Conservation (phyloP, 2,888 invertebrate genomes). For the Lymantria dispar region DNA sequence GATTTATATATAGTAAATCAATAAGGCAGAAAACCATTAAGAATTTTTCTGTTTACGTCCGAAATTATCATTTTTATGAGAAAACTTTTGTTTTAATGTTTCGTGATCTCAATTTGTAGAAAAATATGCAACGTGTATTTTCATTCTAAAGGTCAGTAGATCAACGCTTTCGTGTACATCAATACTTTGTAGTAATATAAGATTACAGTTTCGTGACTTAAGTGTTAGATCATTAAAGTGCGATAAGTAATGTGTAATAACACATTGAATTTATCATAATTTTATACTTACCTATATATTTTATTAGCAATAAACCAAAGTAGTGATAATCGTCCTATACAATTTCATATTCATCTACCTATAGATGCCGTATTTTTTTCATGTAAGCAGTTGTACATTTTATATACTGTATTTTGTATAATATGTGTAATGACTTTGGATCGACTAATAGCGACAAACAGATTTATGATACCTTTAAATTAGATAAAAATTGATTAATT, state of each 20-base stretch:
- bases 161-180: slow-evolving; percentile 37
- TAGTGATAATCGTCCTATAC: slow-evolving; percentile 38
- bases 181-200: slow-evolving; percentile 65
- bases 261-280: slow-evolving; percentile 39
- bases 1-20: too few species aligned
- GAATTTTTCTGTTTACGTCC: too few species aligned
- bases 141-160: slow-evolving; percentile 28
- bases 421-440: slow-evolving; percentile 20
- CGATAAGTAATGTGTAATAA: slow-evolving; percentile 33
- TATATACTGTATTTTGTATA: slow-evolving; percentile 27
- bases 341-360: slow-evolving; percentile 16
- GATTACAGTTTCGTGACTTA: slow-evolving; percentile 74
- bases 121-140: slow-evolving; percentile 16
- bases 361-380: too few species aligned
- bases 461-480: slow-evolving; percentile 24
- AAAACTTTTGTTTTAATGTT: too few species aligned
- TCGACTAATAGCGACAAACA: slow-evolving; percentile 25
- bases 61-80: too few species aligned
- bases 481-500: slow-evolving; percentile 29
- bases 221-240: slow-evolving; percentile 70
- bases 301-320: slow-evolving; percentile 23
- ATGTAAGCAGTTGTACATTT: slow-evolving; percentile 14
- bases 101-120: too few species aligned
- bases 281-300: slow-evolving; percentile 31
- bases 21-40: too few species aligned